Evolutionary conservation across 1,140 invertebrate genomes (phyloP).

Genomic region (Pissodes strobi): DNA sequence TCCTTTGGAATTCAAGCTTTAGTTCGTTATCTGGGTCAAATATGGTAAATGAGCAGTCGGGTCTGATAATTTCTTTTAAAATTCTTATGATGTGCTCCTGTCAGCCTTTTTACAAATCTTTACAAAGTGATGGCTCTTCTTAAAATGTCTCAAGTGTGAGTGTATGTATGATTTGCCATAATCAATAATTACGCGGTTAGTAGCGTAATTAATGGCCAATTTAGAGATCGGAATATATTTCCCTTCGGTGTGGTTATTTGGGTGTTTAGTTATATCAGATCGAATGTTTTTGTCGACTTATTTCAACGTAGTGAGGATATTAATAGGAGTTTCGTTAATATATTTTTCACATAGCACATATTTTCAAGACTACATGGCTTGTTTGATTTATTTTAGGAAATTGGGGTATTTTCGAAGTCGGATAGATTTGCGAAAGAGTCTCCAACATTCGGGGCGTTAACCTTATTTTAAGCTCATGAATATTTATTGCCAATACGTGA

Average conservation of each 20-base stretch:
- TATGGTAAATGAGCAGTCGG: background rate
- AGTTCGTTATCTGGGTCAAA: background rate
- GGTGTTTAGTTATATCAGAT: background rate
- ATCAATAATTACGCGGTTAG: background rate
- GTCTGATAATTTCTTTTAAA: conserved; percentile 3
- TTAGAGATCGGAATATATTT: background rate
- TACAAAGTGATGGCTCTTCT: background rate
- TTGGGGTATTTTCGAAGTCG: too few relatives aligned
- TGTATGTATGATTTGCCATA: background rate
- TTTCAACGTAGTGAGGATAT: too few relatives aligned
- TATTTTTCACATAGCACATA: background rate
- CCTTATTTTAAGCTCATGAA: background rate
- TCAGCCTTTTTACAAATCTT: background rate
- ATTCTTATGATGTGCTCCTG: background rate
- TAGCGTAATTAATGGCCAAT: background rate
- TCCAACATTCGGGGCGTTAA: background rate
- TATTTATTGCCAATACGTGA: too few relatives aligned
- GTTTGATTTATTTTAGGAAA: too few relatives aligned
- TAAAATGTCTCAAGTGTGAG: background rate
- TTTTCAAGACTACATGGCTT: too few relatives aligned
- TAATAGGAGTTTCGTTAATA: background rate
- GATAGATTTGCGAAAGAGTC: background rate
- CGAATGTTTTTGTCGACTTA: too few relatives aligned
- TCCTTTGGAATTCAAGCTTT: background rate
- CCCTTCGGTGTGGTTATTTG: background rate